Evolutionary conservation across 2,888 invertebrate species (phyloP), one percentile per base, ranked within the genome.

Genomic region (Cryptops parisi): DNA sequence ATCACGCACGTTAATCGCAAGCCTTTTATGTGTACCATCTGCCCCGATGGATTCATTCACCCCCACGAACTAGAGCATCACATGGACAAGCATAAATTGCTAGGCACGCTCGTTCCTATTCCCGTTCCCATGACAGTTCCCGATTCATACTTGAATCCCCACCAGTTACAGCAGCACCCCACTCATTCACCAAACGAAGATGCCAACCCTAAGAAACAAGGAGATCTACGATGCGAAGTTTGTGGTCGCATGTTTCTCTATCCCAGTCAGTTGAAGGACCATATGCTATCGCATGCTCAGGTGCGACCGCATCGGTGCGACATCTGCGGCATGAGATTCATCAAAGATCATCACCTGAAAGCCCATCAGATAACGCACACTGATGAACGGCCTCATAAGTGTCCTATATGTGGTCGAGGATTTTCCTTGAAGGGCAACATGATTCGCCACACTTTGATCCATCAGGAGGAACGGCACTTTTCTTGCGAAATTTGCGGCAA

Each of bases 401-500:
- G 70, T 57, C 62, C 63, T 1, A 57, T 64, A 4, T 70, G 70
- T 61, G 61, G 62, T 4, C 61, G 68, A 2, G 60, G 66, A 1
- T 70, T 70, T 60, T 68, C 69, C 55, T 65, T 70, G 58, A 67
- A 68, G 55, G 70, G 69, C 40, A 70, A 70, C 61, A 64, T 70
- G 62, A 63, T 64, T 58, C 63, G 70, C 3, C 70, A 70, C 59
- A 61, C 64, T 55, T 61, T 68, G 45, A 67, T 69, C 25, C 70
- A 70, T 59, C 63, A 64, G 51, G 60, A 64, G 1, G 63, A 65
- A 41, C 61, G 67, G 12, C 60, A 64, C 12, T 69, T 63, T 57
- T 63, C 62, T 23, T 70, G 70, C 58, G 63, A 68, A 3, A 59
- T 62, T 3, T 70, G 70, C 58, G 63, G 61, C n/a, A 67, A 68